Evolutionary conservation across 2,797 vertebrate species (phyloP).

Genomic region (Phyllotis vaccarum): DNA sequence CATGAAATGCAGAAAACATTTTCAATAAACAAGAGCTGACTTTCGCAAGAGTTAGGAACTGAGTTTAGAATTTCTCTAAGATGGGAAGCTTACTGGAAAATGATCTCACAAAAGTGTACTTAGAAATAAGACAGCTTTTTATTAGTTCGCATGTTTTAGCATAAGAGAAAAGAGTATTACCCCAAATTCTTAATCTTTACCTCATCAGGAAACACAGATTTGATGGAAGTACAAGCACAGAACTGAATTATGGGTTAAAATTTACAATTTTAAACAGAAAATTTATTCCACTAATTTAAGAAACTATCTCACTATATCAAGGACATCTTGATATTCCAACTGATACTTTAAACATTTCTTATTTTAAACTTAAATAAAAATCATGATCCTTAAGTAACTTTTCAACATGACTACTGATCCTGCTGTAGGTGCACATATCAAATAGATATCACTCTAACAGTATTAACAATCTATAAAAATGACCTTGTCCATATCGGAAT

Average conservation of each 20-base stretch:
- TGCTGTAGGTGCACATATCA: conserved; percentile 1
- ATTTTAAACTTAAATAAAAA: conserved; percentile 59
- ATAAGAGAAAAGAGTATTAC: neutral
- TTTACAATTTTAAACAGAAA: conserved; percentile 22
- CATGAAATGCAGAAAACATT: neutral
- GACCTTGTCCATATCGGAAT: neutral
- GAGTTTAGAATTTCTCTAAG: conserved; percentile 37
- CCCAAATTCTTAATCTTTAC: conserved; percentile 13
- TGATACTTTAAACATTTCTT: conserved; percentile 42
- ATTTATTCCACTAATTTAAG: conserved; percentile 60
- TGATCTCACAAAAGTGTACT: neutral
- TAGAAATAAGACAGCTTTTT: neutral
- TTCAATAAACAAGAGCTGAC: neutral
- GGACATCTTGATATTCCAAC: neutral
- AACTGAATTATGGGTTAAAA: neutral
- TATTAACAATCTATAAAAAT: conserved; percentile 37
- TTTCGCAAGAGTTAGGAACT: conserved; percentile 51
- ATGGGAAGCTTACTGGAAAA: conserved; percentile 24
- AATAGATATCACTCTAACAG: conserved; percentile 31
- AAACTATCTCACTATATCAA: conserved; percentile 4
- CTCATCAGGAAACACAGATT: conserved; percentile 21
- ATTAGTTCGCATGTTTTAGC: conserved; percentile 27
- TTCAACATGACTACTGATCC: conserved; percentile 48
- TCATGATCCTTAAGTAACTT: conserved; percentile 45
- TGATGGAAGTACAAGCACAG: neutral